phyloP scores from a whole-genome alignment of 1,140 invertebrate genomes.

The Papilio machaon region DNA sequence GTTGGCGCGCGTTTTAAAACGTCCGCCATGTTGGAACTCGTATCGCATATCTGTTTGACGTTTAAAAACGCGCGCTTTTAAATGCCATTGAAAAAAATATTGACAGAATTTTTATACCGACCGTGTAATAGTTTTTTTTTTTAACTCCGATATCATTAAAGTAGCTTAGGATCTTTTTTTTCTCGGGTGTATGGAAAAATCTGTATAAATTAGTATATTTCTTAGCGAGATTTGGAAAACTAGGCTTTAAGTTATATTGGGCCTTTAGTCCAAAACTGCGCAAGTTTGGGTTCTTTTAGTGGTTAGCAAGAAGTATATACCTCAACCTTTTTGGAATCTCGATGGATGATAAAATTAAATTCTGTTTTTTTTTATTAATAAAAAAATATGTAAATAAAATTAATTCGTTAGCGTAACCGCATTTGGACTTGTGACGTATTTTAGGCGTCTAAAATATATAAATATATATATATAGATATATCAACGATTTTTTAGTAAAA shows the following conservation, averaged over 20 bases:
- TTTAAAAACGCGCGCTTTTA: neutral
- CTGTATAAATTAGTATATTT: slow-evolving; percentile 77
- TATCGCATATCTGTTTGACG: neutral
- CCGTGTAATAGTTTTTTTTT: slow-evolving; percentile 48
- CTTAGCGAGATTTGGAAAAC: slow-evolving; percentile 69
- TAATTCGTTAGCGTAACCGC: slow-evolving; percentile 51
- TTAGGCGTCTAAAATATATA: slow-evolving; percentile 37
- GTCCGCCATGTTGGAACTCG: neutral
- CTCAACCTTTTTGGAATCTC: slow-evolving; percentile 63
- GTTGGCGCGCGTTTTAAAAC: neutral
- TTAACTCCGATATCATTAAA: slow-evolving; percentile 56
- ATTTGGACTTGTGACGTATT: slow-evolving; percentile 47
- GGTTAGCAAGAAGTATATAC: slow-evolving; percentile 38
- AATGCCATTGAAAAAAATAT: neutral
- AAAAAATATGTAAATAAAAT: slow-evolving; percentile 65
- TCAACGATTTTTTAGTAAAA: slow-evolving; percentile 54
- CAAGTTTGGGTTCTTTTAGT: slow-evolving; percentile 71
- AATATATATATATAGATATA: slow-evolving; percentile 37
- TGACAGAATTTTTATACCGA: slow-evolving; percentile 59
- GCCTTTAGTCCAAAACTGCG: slow-evolving; percentile 57
- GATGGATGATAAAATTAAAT: slow-evolving; percentile 51
- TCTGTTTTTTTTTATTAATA: slow-evolving; percentile 47
- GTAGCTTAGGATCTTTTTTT: slow-evolving; percentile 65
- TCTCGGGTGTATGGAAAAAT: slow-evolving; percentile 74
- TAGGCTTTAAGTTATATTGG: slow-evolving; percentile 65